Base-by-base conservation (phyloP, 2,797 vertebrate species). In the Pteronotus mesoamericanus region DNA sequence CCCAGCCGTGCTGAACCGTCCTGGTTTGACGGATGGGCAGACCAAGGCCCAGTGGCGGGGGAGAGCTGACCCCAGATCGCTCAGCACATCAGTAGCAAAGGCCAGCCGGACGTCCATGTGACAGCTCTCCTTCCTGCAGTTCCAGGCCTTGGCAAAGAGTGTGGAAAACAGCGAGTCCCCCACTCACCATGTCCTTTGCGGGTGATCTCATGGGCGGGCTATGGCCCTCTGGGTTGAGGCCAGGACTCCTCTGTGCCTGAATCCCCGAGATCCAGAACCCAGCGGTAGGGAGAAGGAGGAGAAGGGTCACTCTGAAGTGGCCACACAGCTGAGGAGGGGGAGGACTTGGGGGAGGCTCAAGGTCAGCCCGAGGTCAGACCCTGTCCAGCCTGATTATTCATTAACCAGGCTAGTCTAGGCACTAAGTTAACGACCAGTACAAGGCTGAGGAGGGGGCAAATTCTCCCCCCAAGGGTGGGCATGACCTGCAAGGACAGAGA, bases 301-400 rank as follows among this genome's bases (percentile, higher is more conserved):
- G n/a, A 46, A 29, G 72, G 57, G 77, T 82, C 44, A 32, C 64
- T 61, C 21, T 18, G 86, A 94, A 44, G 44, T 0, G 4, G 74
- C 53, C 74, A 10, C 64, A 53, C 26, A 44, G 82, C 61, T 16
- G 6, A n/a, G 3, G 4, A 14, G 2, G 39, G 79, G 48, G 48
- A 46, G 53, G 61, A 72, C 12, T n/a, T 55, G 48, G 6, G 6
- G 10, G 21, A 51, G 84, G 26, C 53, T 86, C 75, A 79, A 83
- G 91, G 97, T 96, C 93, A 96, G 53, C 86, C 53, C 1, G 53
- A 96, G 96, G 95, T 97, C 97, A 97, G 79, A 3, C 72, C 21
- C 85, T 82, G 91, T 91, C 84, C 89, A 55, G 78, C 66, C 75
- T 90, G 77, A 85, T 97, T 94, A 97, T 68, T 94, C 74, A 97